Conservation (phyloP, 1,140 invertebrate species). For the Drosophila repletoides region DNA sequence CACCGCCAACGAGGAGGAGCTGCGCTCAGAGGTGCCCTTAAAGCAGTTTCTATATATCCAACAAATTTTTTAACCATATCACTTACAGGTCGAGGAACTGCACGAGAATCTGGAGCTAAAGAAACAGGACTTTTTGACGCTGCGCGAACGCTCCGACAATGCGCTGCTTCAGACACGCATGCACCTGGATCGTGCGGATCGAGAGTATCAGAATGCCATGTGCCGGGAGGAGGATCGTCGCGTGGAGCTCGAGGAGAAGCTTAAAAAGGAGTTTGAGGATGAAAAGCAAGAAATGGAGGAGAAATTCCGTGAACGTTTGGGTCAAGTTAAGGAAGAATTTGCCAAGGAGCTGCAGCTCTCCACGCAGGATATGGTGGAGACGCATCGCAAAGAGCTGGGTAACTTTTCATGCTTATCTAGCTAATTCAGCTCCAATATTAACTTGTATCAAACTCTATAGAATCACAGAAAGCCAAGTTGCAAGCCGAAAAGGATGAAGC, state of each 20-base stretch:
- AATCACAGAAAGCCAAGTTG: slow-evolving; percentile 84
- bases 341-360: slow-evolving; percentile 70
- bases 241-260: slow-evolving; percentile 63
- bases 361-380: slow-evolving; percentile 84
- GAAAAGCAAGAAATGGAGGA: slow-evolving; percentile 81
- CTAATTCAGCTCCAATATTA: background rate
- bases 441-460: no score
- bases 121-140: slow-evolving; percentile 82
- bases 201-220: slow-evolving; percentile 84
- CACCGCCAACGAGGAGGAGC: slow-evolving; percentile 84
- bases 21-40: slow-evolving; percentile 83
- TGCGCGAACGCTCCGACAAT: slow-evolving; percentile 75
- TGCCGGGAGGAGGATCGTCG: slow-evolving; percentile 84
- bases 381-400: slow-evolving; percentile 86
- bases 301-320: slow-evolving; percentile 72
- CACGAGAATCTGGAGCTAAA: slow-evolving; percentile 84
- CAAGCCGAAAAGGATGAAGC: slow-evolving; percentile 84
- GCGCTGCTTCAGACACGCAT: slow-evolving; percentile 78
- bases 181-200: slow-evolving; percentile 80
- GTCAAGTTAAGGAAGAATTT: slow-evolving; percentile 81
- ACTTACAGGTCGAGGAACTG: slow-evolving; percentile 83
- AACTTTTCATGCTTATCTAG: no score
- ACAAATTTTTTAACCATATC: background rate
- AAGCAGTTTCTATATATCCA: no score
- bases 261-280: slow-evolving; percentile 68